Evolutionary conservation across 1,140 invertebrate genomes (phyloP), one percentile per base, ranked within the genome.

Genomic region (Drosophila obscura): DNA sequence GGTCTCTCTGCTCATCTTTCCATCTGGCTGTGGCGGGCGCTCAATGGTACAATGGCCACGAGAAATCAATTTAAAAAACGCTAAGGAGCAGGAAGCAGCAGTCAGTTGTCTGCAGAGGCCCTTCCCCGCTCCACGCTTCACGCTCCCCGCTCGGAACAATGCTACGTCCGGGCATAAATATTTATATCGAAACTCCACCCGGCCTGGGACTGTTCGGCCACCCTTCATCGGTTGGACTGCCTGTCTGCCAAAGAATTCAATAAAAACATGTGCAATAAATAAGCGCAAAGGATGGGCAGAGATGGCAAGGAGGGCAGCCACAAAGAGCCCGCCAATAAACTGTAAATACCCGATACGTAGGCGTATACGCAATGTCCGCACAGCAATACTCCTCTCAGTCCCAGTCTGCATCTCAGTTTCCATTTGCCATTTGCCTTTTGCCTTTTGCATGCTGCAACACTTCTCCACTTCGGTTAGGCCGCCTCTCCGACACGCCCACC

Each of bases 221-320:
- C 44, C 39, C 63, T 41, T 22, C 35, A 57, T 39, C 52, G 44
- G 64, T 13, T 13, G 35, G 71, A 28, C 46, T 48, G 66, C 26
- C 66, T 53, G 68, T 43, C 68, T 72, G 67, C 55, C 59, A 66
- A 88, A 73, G 83, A 83, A 88, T 88, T 88, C 83, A 88, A 88
- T 88, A 87, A 88, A 89, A 82, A 81, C 79, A 87, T 83, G 83
- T 78, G 72, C 83, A 88, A 88, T 88, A 88, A 88, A 88, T 88
- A 88, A 77, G 68, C 66, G 62, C 48, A 22, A 57, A 77, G 66
- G 4, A 13, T 13, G 35, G 35, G 11, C 2, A 9, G 8, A 8
- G 28, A 28, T 8, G 28, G 6, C 6, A 7, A 61, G 58, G 71
- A 49, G 59, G 50, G 55, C 41, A 51, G 26, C 50, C 52, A 48